Base-by-base conservation (phyloP, 1,140 invertebrate genomes). In the Tetranychus urticae region DNA sequence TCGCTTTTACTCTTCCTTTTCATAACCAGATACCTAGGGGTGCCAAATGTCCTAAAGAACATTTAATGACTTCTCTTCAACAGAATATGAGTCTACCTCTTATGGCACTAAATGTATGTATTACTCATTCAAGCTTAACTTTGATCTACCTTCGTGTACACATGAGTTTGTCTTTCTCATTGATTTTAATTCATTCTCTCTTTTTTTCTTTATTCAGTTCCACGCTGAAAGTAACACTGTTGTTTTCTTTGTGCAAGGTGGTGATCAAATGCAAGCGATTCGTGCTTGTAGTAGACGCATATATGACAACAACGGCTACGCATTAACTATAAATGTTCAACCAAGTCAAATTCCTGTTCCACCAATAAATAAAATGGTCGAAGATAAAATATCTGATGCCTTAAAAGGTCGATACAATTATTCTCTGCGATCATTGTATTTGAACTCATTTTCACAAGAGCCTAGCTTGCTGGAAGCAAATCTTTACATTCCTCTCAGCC, bases 341-440 rank as follows among this genome's bases (percentile, higher is more conserved):
- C 50, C 55, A 36, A 36, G 35, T 36, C 14, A 13, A 12, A 39
- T 39, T 36, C 55, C 55, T 13, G 14, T 36, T 36, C 55, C 55
- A 56, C 55, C 3, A 36, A n/a, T 36, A 2, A 33, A 56, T 56
- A n/a, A 14, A 3, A n/a, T 10, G 37, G 36, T 34, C 3, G 33
- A n/a, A 56, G 5, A 85, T 36, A 35, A 35, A n/a, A 37, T 56
- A n/a, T n/a, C 14, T 37, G 33, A 36, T 31, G 55, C 55, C 12
- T 8, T 56, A 10, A 56, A 33, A n/a, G 34, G 55, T 4, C 55
- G 55, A 13, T 56, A 36, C 36, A n/a, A 34, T 56, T 14, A n/a
- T 13, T 8, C 34, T 3, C 33, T 14, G 8, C 34, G 10, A 6
- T 37, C 14, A 14, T 34, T 56, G 12, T 14, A 36, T 10, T 37